Conservation (phyloP, 2,888 invertebrate species). For the Xylocampa areola region DNA sequence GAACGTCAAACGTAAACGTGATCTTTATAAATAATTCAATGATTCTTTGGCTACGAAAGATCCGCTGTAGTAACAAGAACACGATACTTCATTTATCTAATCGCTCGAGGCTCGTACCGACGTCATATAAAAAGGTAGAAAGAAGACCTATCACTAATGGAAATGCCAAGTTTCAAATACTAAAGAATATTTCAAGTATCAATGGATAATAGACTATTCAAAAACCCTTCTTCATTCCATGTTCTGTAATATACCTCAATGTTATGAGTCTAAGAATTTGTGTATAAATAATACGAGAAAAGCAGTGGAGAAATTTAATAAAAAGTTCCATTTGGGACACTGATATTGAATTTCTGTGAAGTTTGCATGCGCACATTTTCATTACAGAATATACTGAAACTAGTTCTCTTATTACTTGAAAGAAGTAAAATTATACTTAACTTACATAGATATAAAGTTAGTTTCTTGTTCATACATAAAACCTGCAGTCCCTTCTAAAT, state of each 20-base stretch:
- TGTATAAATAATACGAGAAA: conserved; percentile 38
- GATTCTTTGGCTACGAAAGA: conserved; percentile 27
- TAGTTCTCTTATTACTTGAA: conserved; percentile 14
- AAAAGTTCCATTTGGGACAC: conserved; percentile 44
- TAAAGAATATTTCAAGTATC: conserved; percentile 32
- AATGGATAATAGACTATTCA: conserved; percentile 47
- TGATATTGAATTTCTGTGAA: conserved; percentile 43
- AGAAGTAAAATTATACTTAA: conserved; percentile 2
- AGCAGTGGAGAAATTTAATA: conserved; percentile 34
- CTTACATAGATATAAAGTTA: neutral
- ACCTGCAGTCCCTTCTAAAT: neutral
- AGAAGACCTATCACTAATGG: conserved; percentile 42
- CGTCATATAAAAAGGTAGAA: conserved; percentile 46
- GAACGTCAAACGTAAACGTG: no score
- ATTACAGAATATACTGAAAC: conserved; percentile 18
- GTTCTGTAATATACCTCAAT: conserved; percentile 20
- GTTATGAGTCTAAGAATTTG: conserved; percentile 23
- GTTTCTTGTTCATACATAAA: neutral
- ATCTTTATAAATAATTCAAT: conserved; percentile 37
- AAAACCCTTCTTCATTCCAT: conserved; percentile 19
- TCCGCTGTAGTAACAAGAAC: conserved; percentile 32
- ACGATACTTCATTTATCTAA: conserved; percentile 53
- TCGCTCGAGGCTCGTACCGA: conserved; percentile 19
- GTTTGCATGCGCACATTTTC: conserved; percentile 37
- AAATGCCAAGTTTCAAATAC: conserved; percentile 39